Conservation (phyloP, 2,797 vertebrate genomes). For the Cryptoprocta ferox region DNA sequence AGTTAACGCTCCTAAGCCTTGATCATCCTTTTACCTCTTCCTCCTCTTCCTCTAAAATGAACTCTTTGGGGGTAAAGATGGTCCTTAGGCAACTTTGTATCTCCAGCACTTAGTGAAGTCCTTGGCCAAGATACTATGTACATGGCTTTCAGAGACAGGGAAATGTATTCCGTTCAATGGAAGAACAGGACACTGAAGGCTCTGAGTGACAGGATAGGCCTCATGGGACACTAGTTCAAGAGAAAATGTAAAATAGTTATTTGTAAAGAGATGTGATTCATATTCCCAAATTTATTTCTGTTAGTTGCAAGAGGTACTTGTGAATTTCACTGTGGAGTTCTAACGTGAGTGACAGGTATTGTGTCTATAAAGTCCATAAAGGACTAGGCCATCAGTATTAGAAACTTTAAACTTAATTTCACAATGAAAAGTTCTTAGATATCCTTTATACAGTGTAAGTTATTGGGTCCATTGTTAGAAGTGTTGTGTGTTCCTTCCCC, state of each 20-base stretch:
- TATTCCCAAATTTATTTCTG: constrained; percentile 26
- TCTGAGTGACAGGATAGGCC: neutral
- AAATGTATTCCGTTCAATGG: neutral
- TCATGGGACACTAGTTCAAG: constrained; percentile 10
- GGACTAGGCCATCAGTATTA: neutral
- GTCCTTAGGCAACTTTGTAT: neutral
- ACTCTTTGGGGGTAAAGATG: neutral
- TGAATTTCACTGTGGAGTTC: neutral
- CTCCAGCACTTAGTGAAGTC: neutral
- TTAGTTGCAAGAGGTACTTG: neutral
- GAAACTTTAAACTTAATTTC: constrained; percentile 48
- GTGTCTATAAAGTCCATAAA: neutral
- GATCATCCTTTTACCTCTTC: neutral
- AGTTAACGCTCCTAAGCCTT: neutral
- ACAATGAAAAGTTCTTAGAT: neutral
- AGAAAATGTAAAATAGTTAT: constrained; percentile 37
- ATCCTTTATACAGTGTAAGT: neutral
- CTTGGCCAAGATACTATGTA: neutral
- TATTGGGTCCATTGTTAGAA: neutral
- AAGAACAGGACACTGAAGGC: neutral
- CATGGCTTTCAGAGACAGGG: constrained; percentile 4
- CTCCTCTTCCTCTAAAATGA: neutral
- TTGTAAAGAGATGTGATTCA: neutral
- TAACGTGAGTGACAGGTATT: neutral
- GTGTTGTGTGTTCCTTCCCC: neutral